Conservation (phyloP, 2,113 vertebrate species). For the Heptranchias perlo region DNA sequence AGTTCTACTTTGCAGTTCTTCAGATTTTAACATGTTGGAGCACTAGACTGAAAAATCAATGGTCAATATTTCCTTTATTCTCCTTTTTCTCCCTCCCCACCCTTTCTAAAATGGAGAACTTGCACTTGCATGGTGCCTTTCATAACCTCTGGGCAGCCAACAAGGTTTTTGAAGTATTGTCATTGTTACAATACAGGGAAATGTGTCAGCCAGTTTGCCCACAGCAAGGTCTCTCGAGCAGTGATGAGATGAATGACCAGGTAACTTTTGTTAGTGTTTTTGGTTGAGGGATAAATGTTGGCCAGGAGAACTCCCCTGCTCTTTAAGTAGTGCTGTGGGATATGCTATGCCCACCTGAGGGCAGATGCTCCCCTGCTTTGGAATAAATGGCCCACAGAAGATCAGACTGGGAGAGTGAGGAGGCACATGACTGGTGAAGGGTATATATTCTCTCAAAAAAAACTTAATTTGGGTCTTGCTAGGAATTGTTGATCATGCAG, state of each 20-base stretch:
- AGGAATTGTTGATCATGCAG: not conserved
- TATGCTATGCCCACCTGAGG: not conserved
- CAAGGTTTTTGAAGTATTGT: not conserved
- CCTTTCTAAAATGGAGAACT: not conserved
- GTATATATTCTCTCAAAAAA: not conserved
- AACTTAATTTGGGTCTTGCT: not conserved
- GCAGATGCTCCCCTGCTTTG: no score
- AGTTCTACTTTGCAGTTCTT: not conserved
- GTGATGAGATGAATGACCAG: not conserved
- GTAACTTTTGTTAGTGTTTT: not conserved
- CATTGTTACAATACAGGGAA: not conserved
- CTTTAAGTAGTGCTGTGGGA: not conserved
- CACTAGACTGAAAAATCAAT: not conserved
- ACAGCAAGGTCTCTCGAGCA: no score
- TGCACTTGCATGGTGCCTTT: not conserved
- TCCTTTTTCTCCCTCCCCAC: no score
- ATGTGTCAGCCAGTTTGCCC: not conserved
- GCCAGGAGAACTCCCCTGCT: not conserved
- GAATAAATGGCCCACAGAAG: no score
- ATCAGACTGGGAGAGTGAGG: not conserved
- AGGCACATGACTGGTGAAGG: not conserved
- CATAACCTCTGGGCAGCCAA: not conserved
- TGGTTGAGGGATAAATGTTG: not conserved
- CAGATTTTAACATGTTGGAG: not conserved
- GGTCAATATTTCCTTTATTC: not conserved